phyloP scores from a whole-genome alignment of 2,113 vertebrate genomes.

The Epinephelus fuscoguttatus region DNA sequence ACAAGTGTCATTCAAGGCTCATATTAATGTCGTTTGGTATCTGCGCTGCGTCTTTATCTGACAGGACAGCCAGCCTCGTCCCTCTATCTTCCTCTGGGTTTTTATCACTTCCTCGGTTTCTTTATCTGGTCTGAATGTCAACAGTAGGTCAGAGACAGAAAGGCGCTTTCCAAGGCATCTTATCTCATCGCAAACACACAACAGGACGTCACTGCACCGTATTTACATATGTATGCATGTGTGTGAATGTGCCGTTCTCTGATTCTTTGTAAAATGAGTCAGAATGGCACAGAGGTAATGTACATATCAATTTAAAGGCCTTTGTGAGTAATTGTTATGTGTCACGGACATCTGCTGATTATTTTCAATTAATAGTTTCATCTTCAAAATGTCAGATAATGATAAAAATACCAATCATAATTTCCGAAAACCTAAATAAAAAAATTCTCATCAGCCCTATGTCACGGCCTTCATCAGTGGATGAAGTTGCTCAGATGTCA shows the following conservation, averaged over 20 bases:
- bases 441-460: not conserved
- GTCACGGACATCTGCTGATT: not conserved
- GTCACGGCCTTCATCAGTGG: not conserved
- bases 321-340: not conserved
- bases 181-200: conserved; percentile 28
- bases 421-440: not conserved
- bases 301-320: not conserved
- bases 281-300: not conserved
- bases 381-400: not conserved
- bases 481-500: not conserved
- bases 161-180: conserved; percentile 5
- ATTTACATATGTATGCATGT: not conserved
- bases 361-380: not conserved
- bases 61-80: not conserved
- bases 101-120: conserved; percentile 26
- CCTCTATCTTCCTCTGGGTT: conserved; percentile 2
- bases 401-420: not conserved
- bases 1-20: not conserved
- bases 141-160: conserved; percentile 23
- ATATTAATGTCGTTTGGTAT: conserved; percentile 8
- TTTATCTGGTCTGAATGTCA: conserved; percentile 49
- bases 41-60: conserved; percentile 25
- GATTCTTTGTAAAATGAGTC: not conserved
- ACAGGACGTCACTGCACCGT: conserved; percentile 9
- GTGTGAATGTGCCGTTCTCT: not conserved